phyloP scores from a whole-genome alignment of 1,140 invertebrate genomes.

The Schlechtendalia chinensis region DNA sequence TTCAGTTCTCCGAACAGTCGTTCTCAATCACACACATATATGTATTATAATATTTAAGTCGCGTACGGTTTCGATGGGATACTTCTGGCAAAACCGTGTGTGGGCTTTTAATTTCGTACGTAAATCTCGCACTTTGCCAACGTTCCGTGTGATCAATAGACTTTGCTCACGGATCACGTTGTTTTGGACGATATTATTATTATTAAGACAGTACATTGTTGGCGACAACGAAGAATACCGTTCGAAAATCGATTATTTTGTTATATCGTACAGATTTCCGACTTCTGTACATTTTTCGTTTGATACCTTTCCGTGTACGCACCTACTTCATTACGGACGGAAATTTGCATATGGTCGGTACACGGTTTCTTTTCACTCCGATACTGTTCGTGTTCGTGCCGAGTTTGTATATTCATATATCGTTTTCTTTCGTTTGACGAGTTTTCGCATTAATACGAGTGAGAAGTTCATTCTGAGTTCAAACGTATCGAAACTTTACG shows the following conservation, averaged over 20 bases:
- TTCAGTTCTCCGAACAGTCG: no score
- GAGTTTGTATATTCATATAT: neutral
- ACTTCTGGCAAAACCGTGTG: no score
- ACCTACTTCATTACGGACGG: neutral
- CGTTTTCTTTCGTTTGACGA: neutral
- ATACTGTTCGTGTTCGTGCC: neutral
- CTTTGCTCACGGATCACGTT: no score
- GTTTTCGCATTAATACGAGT: neutral
- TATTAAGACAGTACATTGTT: no score
- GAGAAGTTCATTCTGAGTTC: neutral
- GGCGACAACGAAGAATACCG: no score
- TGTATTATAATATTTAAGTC: neutral
- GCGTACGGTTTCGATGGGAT: slow-evolving; percentile 23
- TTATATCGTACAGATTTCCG: neutral
- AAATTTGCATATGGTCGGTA: neutral
- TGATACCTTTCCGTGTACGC: no score
- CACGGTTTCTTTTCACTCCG: neutral
- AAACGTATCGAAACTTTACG: neutral
- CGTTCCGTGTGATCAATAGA: no score
- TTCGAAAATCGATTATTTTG: no score
- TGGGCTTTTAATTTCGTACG: no score
- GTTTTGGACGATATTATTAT: no score
- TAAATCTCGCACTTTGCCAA: no score
- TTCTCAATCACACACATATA: no score
- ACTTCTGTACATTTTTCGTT: neutral